These are phyloP conservation scores for Oasisia sp. DNA, from an alignment of 2,888 invertebrate genomes.

Conservation along the genomic window DNA sequence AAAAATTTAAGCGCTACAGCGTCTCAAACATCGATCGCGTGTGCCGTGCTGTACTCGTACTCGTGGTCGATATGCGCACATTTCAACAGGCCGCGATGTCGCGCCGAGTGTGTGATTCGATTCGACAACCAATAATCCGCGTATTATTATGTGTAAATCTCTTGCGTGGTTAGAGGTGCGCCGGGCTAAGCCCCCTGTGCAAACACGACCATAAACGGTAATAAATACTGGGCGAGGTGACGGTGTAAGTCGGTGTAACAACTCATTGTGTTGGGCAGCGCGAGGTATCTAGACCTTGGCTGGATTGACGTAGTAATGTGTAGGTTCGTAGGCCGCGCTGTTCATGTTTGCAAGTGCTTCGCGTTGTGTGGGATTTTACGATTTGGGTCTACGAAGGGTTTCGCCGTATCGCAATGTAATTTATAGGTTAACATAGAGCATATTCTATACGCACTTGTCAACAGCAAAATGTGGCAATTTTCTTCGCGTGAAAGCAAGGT, in stretches of 20 bases:
- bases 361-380: background rate
- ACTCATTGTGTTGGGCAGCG: background rate
- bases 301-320: background rate
- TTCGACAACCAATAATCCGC: background rate
- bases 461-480: no score
- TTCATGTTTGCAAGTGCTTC: background rate
- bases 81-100: background rate
- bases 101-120: background rate
- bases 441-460: no score
- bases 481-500: no score
- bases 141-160: background rate
- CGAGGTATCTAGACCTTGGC: background rate
- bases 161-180: background rate
- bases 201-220: background rate
- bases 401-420: background rate
- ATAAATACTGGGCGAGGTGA: background rate
- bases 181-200: background rate
- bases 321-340: background rate
- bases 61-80: background rate
- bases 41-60: background rate
- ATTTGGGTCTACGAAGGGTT: background rate
- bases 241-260: background rate
- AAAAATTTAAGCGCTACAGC: no score
- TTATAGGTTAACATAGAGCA: no score
- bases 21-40: background rate